Conservation (phyloP, 2,888 invertebrate genomes). For the Altica lythri region DNA sequence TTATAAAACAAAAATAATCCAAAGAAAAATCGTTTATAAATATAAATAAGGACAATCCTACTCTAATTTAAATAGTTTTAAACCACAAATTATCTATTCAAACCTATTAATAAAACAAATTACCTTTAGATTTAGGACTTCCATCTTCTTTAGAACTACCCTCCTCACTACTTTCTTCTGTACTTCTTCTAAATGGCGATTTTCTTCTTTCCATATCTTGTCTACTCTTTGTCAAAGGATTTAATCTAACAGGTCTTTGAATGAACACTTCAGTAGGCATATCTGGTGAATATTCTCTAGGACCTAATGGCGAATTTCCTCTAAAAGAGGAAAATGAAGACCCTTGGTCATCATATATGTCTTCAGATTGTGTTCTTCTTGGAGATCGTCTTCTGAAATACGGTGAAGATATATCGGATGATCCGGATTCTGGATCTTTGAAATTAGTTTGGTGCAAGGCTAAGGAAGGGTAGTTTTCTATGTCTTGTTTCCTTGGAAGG, state of each 20-base stretch:
- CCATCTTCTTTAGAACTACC: slow-evolving; percentile 27
- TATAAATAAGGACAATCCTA: no score
- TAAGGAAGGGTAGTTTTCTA: slow-evolving; percentile 55
- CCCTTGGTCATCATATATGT: slow-evolving; percentile 48
- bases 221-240: slow-evolving; percentile 40
- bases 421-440: slow-evolving; percentile 29
- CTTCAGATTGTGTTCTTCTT: slow-evolving; percentile 52
- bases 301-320: background rate
- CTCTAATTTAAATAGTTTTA: no score
- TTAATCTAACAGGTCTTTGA: slow-evolving; percentile 44
- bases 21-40: no score
- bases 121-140: slow-evolving; percentile 32
- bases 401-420: slow-evolving; percentile 11
- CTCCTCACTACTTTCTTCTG: slow-evolving; percentile 26
- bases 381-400: slow-evolving; percentile 34
- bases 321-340: background rate
- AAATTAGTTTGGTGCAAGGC: slow-evolving; percentile 44
- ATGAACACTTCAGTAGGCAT: background rate
- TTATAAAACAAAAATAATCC: no score
- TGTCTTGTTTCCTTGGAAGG: slow-evolving; percentile 63
- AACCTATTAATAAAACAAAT: background rate
- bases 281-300: slow-evolving; percentile 3
- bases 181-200: slow-evolving; percentile 26
- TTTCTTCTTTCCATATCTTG: slow-evolving; percentile 28
- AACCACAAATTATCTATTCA: background rate